Base-by-base conservation (phyloP, 23 tunicate species). In the Ciona savignyi region DNA sequence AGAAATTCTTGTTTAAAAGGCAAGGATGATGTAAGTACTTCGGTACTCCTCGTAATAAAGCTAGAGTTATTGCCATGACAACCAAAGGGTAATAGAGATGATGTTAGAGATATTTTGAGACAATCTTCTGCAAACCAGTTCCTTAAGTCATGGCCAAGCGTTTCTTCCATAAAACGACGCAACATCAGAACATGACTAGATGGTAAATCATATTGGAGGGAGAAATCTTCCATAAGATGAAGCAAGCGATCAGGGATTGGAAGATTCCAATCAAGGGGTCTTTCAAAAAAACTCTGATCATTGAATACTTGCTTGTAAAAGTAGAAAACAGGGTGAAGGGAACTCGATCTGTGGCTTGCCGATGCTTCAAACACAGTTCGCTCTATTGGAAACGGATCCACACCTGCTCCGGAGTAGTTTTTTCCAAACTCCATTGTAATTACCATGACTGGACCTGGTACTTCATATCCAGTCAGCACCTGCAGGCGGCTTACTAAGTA, bases 221-320 rank as follows among this genome's bases (percentile, higher is more conserved):
- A 77, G 72, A 88, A 88, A 51, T 88, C 96, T 67, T 88, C 96
- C 72, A 88, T 75, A 9, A 88, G 73, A 77, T 88, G 96, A 60
- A 80, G 96, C 26, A 88, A 71, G 30, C 80, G 74, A 32, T 82
- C 80, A 23, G 96, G 96, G 11, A 88, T 61, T 0, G 96, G 96
- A 1, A 88, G 65, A 62, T 81, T 66, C 87, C 87, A 88, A 29
- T 77, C 82, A 21, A 34, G 25, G 15, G 96, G 96, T 23, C 70
- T 66, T 4, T 35, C 23, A 1, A 88, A 2, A 24, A 32, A 72
- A 4, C 51, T 49, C 6, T 25, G 29, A 15, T 72, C 65, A 3
- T 65, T 33, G 3, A 74, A 74, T 0, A 62, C 66, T 72, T 42
- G 51, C 2, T 77, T 42, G 56, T 42, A 42, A 42, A 6, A 42